phyloP scores from a whole-genome alignment of 1,140 invertebrate genomes.

The Bombus haemorrhoidalis region DNA sequence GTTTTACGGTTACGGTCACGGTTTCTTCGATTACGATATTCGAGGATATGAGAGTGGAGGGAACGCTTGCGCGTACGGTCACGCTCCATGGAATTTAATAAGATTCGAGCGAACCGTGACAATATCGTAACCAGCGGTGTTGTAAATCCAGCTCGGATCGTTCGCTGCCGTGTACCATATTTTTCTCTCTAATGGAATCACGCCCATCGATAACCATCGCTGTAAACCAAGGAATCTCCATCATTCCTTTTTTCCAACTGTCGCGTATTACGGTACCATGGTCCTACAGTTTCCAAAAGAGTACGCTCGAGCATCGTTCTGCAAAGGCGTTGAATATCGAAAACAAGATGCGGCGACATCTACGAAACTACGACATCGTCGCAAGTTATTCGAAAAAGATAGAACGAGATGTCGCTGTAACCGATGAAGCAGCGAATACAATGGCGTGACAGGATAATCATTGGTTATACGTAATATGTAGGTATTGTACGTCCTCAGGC shows the following conservation, averaged over 20 bases:
- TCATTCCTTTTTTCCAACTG: not conserved
- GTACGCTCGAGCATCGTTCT: not conserved
- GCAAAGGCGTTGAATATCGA: not conserved
- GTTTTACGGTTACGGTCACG: constrained; percentile 24
- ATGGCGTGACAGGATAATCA: constrained; percentile 14
- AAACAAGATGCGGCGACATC: too few species aligned
- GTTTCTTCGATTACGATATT: constrained; percentile 3
- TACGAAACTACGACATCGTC: too few species aligned
- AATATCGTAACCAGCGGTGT: constrained; percentile 7
- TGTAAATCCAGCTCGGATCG: constrained; percentile 11
- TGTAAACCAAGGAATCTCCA: not conserved
- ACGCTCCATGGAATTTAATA: constrained; percentile 34
- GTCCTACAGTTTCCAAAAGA: too few species aligned
- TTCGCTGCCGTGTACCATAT: not conserved
- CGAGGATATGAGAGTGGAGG: not conserved
- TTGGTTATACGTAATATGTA: constrained; percentile 10
- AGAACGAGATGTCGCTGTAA: not conserved
- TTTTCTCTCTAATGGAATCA: not conserved
- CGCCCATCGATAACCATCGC: not conserved
- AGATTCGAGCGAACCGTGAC: constrained; percentile 28
- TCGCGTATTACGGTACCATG: not conserved
- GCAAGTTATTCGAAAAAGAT: not conserved
- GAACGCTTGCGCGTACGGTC: constrained; percentile 16
- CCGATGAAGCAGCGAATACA: constrained; percentile 28
- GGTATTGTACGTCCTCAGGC: not conserved